A percentile compares a stretch with the other conserved stretches of the same genome.
Evolutionary conservation across 2,797 vertebrate genomes (phyloP).

Genomic region (Microctenopoma lineatum): DNA sequence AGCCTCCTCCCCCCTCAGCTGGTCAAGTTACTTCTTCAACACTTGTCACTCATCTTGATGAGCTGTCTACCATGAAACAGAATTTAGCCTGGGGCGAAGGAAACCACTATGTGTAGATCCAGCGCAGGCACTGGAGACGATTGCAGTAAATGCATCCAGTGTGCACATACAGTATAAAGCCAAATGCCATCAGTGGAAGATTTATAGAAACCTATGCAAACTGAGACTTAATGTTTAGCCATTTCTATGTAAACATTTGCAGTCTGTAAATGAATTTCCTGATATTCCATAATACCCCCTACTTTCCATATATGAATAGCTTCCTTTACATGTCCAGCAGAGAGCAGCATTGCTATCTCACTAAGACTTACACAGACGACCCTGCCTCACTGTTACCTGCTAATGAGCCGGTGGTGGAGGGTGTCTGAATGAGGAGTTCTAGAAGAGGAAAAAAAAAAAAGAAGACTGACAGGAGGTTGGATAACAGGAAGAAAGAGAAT

Average conservation of each 20-base stretch:
- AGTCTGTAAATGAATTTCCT: not conserved
- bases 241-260: not conserved
- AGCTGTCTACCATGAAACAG: conserved; percentile 29
- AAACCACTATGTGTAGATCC: conserved; percentile 23
- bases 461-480: conserved; percentile 44
- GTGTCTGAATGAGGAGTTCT: conserved; percentile 20
- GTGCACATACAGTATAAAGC: conserved; percentile 24
- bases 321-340: conserved; percentile 62
- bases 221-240: not conserved
- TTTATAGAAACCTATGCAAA: not conserved
- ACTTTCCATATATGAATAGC: not conserved
- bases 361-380: not conserved
- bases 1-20: conserved; percentile 4
- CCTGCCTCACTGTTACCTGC: conserved; percentile 29
- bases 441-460: conserved; percentile 13
- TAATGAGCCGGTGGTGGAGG: not conserved
- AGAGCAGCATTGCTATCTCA: conserved; percentile 76
- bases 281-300: not conserved
- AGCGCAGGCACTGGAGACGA: conserved; percentile 9
- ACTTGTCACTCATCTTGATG: conserved; percentile 54
- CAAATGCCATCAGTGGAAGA: conserved; percentile 17
- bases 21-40: conserved; percentile 28
- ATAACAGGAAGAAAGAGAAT: conserved; percentile 39
- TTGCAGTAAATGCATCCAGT: not conserved
- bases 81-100: conserved; percentile 42